phyloP scores from a whole-genome alignment of 2,888 invertebrate genomes.

The Eledona agricola region DNA sequence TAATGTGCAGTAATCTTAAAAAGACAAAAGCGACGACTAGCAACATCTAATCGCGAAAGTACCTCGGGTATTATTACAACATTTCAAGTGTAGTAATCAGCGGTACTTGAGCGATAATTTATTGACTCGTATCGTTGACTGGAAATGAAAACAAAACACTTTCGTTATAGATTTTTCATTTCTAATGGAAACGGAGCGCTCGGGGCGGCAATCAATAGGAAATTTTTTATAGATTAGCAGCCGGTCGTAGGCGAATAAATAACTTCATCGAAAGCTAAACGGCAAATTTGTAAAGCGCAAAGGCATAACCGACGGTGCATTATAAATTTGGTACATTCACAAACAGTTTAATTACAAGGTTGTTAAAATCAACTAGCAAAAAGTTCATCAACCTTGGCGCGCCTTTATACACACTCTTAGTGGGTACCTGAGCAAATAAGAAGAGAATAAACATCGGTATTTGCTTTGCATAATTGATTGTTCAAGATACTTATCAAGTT shows the following conservation, averaged over 20 bases:
- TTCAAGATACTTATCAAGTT: conserved; percentile 51
- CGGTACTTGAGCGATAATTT: too few species aligned
- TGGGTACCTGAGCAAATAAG: conserved; percentile 48
- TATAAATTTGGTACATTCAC: conserved; percentile 39
- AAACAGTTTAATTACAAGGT: conserved; percentile 42
- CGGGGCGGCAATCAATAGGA: too few species aligned
- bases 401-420: conserved; percentile 43
- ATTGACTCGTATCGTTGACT: too few species aligned
- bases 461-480: conserved; percentile 53
- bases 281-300: conserved; percentile 38
- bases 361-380: conserved; percentile 41
- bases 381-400: conserved; percentile 41
- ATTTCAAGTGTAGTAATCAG: too few species aligned
- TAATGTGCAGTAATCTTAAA: too few species aligned
- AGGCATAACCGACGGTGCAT: conserved; percentile 39
- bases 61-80: too few species aligned
- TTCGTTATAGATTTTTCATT: too few species aligned
- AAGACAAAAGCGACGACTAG: too few species aligned
- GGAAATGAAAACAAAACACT: too few species aligned
- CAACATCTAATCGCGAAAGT: too few species aligned
- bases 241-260: conserved; percentile 22
- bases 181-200: too few species aligned
- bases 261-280: conserved; percentile 34
- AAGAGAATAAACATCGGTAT: conserved; percentile 44
- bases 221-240: too few species aligned